Percentiles rank a stretch among this genome's conserved stretches.
phyloP scores from a whole-genome alignment of 2,113 vertebrate genomes.

The Microtus pennsylvanicus region DNA sequence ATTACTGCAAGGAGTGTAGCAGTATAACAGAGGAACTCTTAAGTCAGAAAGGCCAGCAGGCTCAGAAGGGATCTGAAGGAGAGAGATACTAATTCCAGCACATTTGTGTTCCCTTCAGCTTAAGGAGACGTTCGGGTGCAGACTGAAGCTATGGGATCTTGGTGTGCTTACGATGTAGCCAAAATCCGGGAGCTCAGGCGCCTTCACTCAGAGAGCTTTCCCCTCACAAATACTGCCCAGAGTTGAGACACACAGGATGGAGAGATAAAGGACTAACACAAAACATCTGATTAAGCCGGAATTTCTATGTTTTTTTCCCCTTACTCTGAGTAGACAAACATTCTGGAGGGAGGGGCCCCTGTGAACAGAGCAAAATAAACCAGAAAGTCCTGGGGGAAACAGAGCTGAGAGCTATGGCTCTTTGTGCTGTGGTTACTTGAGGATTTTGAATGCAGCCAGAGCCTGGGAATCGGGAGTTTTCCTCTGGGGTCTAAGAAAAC shows the following conservation, averaged over 20 bases:
- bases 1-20: not conserved
- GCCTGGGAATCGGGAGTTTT: not conserved
- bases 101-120: not conserved
- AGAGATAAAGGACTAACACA: not conserved
- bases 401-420: not conserved
- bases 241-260: not conserved
- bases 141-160: not conserved
- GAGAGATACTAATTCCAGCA: not conserved
- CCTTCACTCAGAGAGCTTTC: not conserved
- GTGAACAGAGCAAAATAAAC: not conserved
- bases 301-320: not conserved
- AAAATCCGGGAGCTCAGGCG: not conserved
- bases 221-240: not conserved
- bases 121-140: not conserved
- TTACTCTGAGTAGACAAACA: not conserved
- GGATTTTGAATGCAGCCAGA: not conserved
- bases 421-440: not conserved
- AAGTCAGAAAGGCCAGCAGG: not conserved
- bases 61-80: not conserved
- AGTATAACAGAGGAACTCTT: not conserved
- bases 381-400: not conserved
- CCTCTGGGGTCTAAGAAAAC: not conserved
- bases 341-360: not conserved
- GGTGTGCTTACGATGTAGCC: not conserved
- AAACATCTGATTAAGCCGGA: not conserved